These are phyloP conservation scores for Jacana jacana DNA, from an alignment of 2,113 vertebrate species.

Conservation along the genomic window DNA sequence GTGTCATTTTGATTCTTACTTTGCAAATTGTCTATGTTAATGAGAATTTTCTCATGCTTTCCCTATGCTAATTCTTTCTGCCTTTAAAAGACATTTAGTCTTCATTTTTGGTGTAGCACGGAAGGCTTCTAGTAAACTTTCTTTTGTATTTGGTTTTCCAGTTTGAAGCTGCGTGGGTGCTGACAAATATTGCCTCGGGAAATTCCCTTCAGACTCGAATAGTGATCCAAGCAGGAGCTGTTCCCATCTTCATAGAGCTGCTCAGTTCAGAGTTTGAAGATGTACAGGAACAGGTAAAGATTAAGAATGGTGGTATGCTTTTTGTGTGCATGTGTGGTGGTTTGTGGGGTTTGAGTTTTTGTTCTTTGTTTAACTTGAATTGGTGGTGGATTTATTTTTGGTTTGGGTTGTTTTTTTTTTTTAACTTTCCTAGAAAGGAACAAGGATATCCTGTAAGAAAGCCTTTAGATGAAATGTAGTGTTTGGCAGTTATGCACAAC, in stretches of 20 bases:
- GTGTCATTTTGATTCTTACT: not conserved
- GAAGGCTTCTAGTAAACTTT: not conserved
- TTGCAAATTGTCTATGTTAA: not conserved
- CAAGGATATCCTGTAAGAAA: not conserved
- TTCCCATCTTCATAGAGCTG: conserved; percentile 97
- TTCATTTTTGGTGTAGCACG: not conserved
- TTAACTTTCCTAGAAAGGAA: not conserved
- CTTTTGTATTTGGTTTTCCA: conserved; percentile 50
- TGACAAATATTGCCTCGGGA: conserved; percentile 98
- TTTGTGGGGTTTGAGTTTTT: not conserved
- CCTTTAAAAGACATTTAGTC: not conserved
- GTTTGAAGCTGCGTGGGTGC: conserved; percentile 98
- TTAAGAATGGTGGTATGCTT: not conserved
- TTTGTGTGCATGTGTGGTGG: not conserved
- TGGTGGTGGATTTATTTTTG: not conserved
- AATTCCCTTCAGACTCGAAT: conserved; percentile 96
- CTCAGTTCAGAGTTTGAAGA: conserved; percentile 97
- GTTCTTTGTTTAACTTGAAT: not conserved
- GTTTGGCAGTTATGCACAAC: not conserved
- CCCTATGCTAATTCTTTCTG: not conserved
- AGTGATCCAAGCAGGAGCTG: conserved; percentile 96
- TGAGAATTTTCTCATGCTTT: not conserved
- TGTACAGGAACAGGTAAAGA: conserved; percentile 93
- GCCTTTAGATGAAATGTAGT: not conserved
- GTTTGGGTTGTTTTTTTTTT: not conserved